A percentile compares a stretch with the other conserved stretches of the same genome.
Evolutionary conservation across 2,113 vertebrate species (phyloP).

Genomic region (Pseudorhombus dupliciocellatus): DNA sequence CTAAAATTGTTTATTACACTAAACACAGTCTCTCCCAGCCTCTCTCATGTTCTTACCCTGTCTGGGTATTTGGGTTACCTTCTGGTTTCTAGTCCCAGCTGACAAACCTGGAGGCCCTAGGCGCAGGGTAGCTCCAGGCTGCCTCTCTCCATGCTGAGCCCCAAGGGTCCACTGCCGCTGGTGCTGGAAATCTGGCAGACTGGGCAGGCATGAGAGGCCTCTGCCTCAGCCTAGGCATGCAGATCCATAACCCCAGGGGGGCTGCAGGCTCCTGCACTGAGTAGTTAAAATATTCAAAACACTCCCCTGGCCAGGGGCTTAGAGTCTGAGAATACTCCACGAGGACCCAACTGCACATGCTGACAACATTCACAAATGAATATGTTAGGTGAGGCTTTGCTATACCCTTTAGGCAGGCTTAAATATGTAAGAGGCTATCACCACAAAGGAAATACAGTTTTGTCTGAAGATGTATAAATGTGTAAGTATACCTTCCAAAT

Average conservation of each 20-base stretch:
- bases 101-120: constrained; percentile 32
- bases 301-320: constrained; percentile 56
- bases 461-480: constrained; percentile 53
- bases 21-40: background rate
- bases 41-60: background rate
- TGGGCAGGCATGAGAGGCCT: constrained; percentile 45
- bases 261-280: constrained; percentile 49
- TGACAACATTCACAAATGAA: constrained; percentile 68
- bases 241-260: constrained; percentile 53
- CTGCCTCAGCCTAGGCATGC: constrained; percentile 58
- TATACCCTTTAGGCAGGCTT: constrained; percentile 52
- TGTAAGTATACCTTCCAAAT: constrained; percentile 17
- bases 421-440: constrained; percentile 59
- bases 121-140: constrained; percentile 44
- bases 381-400: constrained; percentile 62
- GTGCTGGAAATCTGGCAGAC: constrained; percentile 56
- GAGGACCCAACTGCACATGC: constrained; percentile 44
- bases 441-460: constrained; percentile 53
- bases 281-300: constrained; percentile 65
- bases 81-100: constrained; percentile 53
- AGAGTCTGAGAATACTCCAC: constrained; percentile 51
- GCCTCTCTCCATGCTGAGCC: constrained; percentile 48
- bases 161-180: constrained; percentile 48
- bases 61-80: constrained; percentile 46
- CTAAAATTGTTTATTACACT: background rate